A percentile compares a stretch with the other conserved stretches of the same genome.
Evolutionary conservation across 1,140 invertebrate genomes (phyloP).

Genomic region (Aricia agestis): DNA sequence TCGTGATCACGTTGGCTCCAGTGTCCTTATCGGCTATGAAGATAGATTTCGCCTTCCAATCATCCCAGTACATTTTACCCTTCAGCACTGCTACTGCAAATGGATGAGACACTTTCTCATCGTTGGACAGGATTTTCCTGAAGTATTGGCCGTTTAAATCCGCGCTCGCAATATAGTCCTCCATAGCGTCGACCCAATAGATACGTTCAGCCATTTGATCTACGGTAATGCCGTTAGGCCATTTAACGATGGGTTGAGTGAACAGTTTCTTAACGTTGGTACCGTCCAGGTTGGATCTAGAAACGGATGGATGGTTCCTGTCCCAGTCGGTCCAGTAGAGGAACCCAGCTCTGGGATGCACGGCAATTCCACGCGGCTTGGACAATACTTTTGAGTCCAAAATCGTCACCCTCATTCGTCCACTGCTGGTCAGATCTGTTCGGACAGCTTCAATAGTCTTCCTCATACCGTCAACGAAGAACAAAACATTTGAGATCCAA

Average conservation of each 20-base stretch:
- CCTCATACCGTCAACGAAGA: constrained; percentile 90
- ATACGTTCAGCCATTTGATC: constrained; percentile 88
- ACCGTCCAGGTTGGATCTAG: constrained; percentile 91
- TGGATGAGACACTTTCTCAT: constrained; percentile 85
- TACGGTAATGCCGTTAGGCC: constrained; percentile 93
- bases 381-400: constrained; percentile 82
- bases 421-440: constrained; percentile 80
- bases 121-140: constrained; percentile 81
- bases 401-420: constrained; percentile 87
- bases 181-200: constrained; percentile 91
- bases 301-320: constrained; percentile 84
- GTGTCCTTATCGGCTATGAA: constrained; percentile 87
- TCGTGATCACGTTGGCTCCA: constrained; percentile 78
- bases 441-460: constrained; percentile 88
- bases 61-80: constrained; percentile 94
- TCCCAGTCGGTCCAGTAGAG: constrained; percentile 98
- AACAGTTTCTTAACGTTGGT: constrained; percentile 83
- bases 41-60: constrained; percentile 88
- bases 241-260: constrained; percentile 81
- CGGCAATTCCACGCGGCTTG: constrained; percentile 91
- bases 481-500: constrained; percentile 95
- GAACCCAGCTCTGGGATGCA: constrained; percentile 90
- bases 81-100: constrained; percentile 92
- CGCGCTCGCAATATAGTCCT: constrained; percentile 90
- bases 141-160: constrained; percentile 89